Evolutionary conservation across 53 echinoderm and acorn worm genomes (phyloP).

Genomic region (Mesocentrotus franciscanus): DNA sequence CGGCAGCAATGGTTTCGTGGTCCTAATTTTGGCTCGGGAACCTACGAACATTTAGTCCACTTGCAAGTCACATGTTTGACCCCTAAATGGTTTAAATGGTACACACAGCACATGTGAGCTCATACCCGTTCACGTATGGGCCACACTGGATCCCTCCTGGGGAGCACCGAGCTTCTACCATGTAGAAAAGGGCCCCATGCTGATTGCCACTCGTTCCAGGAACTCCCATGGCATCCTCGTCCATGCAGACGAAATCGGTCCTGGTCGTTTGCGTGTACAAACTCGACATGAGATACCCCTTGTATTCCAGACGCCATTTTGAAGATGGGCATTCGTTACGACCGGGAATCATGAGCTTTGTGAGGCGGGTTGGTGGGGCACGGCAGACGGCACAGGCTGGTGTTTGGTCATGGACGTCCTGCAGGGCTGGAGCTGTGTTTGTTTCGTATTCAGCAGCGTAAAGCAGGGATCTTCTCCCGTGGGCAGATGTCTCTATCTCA

Average conservation of each 20-base stretch:
- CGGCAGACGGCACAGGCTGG: conserved; percentile 72
- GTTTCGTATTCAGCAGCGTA: conserved; percentile 65
- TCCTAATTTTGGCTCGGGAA: too few species aligned
- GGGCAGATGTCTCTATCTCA: background rate
- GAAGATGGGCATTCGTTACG: conserved; percentile 69
- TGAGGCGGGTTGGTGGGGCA: conserved; percentile 43
- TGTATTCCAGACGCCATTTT: conserved; percentile 73
- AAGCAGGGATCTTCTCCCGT: conserved; percentile 23
- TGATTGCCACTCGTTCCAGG: conserved; percentile 54
- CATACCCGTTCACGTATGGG: conserved; percentile 72
- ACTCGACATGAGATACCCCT: conserved; percentile 65
- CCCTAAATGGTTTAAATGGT: conserved; percentile 56
- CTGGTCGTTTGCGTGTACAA: background rate
- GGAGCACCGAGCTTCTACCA: conserved; percentile 69
- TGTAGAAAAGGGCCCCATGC: conserved; percentile 65
- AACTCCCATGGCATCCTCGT: conserved; percentile 41
- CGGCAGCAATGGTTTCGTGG: too few species aligned
- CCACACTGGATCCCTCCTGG: conserved; percentile 62
- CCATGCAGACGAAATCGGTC: conserved; percentile 63
- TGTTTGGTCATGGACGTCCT: conserved; percentile 48
- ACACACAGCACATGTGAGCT: conserved; percentile 75
- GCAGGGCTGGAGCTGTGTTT: background rate
- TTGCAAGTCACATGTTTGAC: too few species aligned
- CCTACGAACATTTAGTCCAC: too few species aligned
- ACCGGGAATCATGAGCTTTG: conserved; percentile 69